Conservation (phyloP, 2,113 vertebrate genomes). For the Hippotragus niger region DNA sequence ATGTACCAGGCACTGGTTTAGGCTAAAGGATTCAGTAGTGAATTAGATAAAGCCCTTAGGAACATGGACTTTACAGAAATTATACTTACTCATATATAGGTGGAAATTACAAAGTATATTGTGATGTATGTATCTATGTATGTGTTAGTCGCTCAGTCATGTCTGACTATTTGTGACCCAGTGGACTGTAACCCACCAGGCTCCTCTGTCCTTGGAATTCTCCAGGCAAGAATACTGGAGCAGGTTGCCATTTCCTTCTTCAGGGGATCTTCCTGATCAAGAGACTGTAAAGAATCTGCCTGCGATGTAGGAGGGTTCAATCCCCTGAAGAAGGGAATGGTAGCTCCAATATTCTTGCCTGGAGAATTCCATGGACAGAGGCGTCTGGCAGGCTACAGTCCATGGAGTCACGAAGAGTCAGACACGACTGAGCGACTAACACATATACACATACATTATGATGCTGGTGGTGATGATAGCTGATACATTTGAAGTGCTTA, state of each 20-base stretch:
- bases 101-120: not conserved
- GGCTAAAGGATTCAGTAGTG: not conserved
- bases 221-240: not conserved
- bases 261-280: not conserved
- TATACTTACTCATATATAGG: not conserved
- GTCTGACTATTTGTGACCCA: not conserved
- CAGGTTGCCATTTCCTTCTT: not conserved
- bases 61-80: not conserved
- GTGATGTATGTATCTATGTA: not conserved
- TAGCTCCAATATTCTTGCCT: not conserved
- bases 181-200: not conserved
- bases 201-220: not conserved
- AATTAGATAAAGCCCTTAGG: not conserved
- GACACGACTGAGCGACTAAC: not conserved
- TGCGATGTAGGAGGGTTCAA: rapidly evolving
- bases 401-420: not conserved
- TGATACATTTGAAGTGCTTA: not conserved
- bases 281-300: not conserved
- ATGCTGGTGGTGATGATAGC: not conserved
- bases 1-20: not conserved
- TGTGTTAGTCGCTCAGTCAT: not conserved
- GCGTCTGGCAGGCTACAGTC: not conserved
- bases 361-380: not conserved
- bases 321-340: not conserved
- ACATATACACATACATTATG: not conserved